Evolutionary conservation across 2,797 vertebrate species (phyloP), one percentile per base, ranked within the genome.

Genomic region (Brachymystax lenok): DNA sequence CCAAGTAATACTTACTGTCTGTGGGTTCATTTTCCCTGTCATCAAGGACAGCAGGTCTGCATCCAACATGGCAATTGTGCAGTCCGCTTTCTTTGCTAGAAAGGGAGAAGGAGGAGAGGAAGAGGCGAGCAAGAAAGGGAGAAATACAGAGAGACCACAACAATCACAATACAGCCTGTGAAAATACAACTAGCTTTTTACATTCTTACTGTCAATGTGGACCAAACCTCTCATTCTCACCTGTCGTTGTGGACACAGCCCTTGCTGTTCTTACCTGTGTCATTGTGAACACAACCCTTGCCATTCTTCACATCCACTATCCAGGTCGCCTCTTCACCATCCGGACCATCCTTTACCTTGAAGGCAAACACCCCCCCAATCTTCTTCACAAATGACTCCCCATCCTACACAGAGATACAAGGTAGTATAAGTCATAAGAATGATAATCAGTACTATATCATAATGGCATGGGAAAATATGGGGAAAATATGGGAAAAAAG

Each of bases 1-100:
- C 2, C 56, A 16, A 74, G 40, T 13, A 46, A 46, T 59, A 21
- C 96, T 96, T 87, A 99, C 96, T 51, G 95, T 96, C 91, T 98
- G 97, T 75, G 97, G 97, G 85, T 98, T 99, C 90, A 98, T 96
- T 92, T 97, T 97, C 61, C 97, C 97, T 1, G 96, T 98, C 97
- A 98, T 97, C 85, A 99, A 77, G 54, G 94, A 93, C 84, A 98
- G 78, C 81, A 98, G 83, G 83, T 98, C 97, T 0, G 93, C 61
- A 40, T 97, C 97, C 0, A 95, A 89, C 95, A 98, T 96, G 24
- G 95, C 90, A 79, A 98, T 97, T 61, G 95, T 97, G 83, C 96
- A 98, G 75, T 98, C 97, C 0, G 96, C 96, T 88, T 97, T 97
- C 90, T 97, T 95, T 96, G 97, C 90, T 73, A 90, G 85, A 35